Evolutionary conservation across 2,888 invertebrate species (phyloP), one percentile per base, ranked within the genome.

Genomic region (Torymus aiolomorphi): DNA sequence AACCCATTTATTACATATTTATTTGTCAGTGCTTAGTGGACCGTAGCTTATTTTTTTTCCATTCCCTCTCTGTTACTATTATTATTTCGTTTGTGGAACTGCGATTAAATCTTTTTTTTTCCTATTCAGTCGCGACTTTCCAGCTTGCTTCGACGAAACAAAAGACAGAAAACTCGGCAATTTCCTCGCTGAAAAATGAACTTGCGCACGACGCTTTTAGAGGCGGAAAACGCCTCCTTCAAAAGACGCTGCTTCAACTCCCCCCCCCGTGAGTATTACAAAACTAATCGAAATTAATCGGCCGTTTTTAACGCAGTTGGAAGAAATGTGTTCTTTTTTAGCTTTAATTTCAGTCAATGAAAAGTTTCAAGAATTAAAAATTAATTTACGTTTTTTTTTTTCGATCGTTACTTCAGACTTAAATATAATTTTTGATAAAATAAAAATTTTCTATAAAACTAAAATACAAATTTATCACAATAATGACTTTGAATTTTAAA

Each of bases 11-110:
- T 84, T 85, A 86, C 84, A 85, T 81, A 84, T 85, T 87, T 84
- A 86, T 86, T 85, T 85, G 86, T 86, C 86, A 84, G 84, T 86
- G 85, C 79, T 85, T 83, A 84, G 84, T 88, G 86, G 86, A 88
- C 86, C 86, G 84, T 86, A 83, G 81, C 84, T 84, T 84, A 78
- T 83, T 82, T 82, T 82, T 81, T 70, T 71, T 79, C 63, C 65
- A 76, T 76, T 73, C 54, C 54, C 57, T 65, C 59, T 76, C 56
- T 78, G 73, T 72, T 81, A 69, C 51, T 78, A 78, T 71, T 69
- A 69, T 72, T 80, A 80, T 67, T 77, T 77, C 61, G 67, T 82
- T 75, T 82, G 71, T 82, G 79, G 65, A 84, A 80, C 82, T 80
- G 80, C 65, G 76, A 56, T 76, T 73, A 42, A 76, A 70, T 69